Conservation (phyloP, 2,113 vertebrate species). For the Strigops habroptila region DNA sequence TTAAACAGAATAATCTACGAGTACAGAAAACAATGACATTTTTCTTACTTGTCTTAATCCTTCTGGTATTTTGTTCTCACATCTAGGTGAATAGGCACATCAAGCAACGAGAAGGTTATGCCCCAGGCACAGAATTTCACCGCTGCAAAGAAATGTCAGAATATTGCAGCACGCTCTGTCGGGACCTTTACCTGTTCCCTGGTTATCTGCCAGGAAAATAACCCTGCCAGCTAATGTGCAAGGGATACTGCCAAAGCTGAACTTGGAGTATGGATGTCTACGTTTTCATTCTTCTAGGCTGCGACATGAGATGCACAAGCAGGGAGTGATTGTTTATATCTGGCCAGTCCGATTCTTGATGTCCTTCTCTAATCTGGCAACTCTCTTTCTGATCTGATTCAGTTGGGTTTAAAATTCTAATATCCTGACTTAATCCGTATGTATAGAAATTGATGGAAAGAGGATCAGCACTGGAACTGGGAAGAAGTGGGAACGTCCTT, state of each 20-base stretch:
- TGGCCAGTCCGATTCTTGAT: neutral
- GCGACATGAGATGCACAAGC: neutral
- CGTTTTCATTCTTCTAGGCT: neutral
- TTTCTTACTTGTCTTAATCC: neutral
- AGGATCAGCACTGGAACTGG: neutral
- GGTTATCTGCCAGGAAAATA: conserved; percentile 73
- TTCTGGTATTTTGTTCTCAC: neutral
- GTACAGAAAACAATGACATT: neutral
- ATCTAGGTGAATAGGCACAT: conserved; percentile 88
- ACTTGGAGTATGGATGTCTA: neutral
- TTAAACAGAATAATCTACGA: neutral
- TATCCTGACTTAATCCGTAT: neutral
- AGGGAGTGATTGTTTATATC: neutral
- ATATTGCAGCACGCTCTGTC: conserved; percentile 93
- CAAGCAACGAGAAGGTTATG: conserved; percentile 91
- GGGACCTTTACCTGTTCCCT: conserved; percentile 91
- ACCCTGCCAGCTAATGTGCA: neutral
- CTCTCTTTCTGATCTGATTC: neutral
- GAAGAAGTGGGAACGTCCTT: neutral
- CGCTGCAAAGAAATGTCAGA: conserved; percentile 99
- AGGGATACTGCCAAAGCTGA: conserved; percentile 8
- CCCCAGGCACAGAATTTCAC: conserved; percentile 91
- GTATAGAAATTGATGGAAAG: neutral
- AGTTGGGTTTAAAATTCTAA: neutral
- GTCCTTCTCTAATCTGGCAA: neutral